Base-by-base conservation (phyloP, 2,888 invertebrate genomes). In the Bombylius discolor region DNA sequence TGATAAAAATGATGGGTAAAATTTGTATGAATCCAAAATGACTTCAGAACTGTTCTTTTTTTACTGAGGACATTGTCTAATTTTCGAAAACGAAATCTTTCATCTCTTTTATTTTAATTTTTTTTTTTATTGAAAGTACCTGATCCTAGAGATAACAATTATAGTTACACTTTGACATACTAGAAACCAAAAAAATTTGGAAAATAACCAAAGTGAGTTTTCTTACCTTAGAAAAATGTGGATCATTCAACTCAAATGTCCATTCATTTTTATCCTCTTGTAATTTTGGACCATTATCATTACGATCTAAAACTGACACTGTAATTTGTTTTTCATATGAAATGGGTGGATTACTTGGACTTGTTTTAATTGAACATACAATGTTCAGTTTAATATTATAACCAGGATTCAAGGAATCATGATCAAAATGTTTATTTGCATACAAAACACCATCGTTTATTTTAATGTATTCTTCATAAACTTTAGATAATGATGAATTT, bases 281-380 rank as follows among this genome's bases (percentile, higher is more conserved):
- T 42, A 81, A 64, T 62, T 87, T 78, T 1, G 96, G 95, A 11
- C 91, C 90, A 69, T 96, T 94, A 71, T 97, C 96, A 73, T 97
- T 97, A 71, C 91, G 90, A 68, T 90, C 89, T 52, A 87, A 71
- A 9, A 97, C 83, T 5, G 75, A 72, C n/a, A 82, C 67, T 48
- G 68, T 65, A 8, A 78, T 62, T 4, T 67, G 64, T 58, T 70
- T 71, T 36, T 66, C 55, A 34, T 63, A 55, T 47, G 62, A 62
- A 12, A 56, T 53, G 5, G 59, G 55, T 33, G 62, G 62, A n/a
- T 48, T 55, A 49, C 62, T 61, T 0, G 55, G 31, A 7, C 59
- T 47, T 1, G 62, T 71, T 68, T 66, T 72, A 4, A 70, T 74
- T 1, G 76, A 69, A 54, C 73, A 71, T 53, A 67, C 68, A 4